Conservation (phyloP, 2,888 invertebrate genomes). For the Trichacis sp. region DNA sequence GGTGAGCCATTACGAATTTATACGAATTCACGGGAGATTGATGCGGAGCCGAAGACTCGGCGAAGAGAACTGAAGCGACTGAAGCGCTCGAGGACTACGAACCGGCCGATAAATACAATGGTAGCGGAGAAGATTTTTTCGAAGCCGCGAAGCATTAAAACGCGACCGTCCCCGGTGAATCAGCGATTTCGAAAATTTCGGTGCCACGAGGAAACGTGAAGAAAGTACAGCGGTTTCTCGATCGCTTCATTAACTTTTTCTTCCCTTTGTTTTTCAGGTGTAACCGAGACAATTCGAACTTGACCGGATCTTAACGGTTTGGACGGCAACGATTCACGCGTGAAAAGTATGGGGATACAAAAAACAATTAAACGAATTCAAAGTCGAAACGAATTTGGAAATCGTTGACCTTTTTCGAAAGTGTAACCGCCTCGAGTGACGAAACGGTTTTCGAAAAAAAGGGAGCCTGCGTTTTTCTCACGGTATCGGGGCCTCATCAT, state of each 20-base stretch:
- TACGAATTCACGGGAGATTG: slow-evolving; percentile 4
- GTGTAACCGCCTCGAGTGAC: background rate
- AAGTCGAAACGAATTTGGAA: background rate
- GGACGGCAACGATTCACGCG: background rate
- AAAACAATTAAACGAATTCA: no score
- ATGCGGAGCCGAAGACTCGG: background rate
- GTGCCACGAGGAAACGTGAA: background rate
- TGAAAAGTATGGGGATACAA: no score
- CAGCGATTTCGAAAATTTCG: background rate
- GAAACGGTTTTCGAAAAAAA: background rate
- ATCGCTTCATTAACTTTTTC: background rate
- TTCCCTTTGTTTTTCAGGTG: background rate
- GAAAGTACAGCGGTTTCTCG: background rate
- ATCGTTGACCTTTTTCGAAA: background rate
- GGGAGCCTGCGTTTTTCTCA: background rate
- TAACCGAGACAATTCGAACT: background rate
- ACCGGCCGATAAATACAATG: no score
- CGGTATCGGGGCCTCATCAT: background rate
- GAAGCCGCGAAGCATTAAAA: background rate
- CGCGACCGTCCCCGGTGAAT: background rate
- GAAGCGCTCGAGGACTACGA: no score
- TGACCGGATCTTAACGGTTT: background rate
- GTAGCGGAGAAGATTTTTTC: no score
- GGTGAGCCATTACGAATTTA: slow-evolving; percentile 1
- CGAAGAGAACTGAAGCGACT: background rate